Percentiles rank a stretch among this genome's conserved stretches.
phyloP scores from a whole-genome alignment of 1,140 invertebrate genomes.

The Plodia interpunctella region DNA sequence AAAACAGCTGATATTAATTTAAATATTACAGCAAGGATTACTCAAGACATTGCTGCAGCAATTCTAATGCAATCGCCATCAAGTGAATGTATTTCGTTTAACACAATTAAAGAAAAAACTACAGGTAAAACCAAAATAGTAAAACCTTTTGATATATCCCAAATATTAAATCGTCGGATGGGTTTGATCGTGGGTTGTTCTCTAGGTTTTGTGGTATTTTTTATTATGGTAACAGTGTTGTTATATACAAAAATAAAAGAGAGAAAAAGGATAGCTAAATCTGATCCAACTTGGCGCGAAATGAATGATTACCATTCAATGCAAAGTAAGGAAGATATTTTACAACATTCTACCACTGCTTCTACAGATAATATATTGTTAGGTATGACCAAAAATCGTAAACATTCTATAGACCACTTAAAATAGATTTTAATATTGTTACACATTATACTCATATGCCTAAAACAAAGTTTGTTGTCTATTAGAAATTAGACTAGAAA shows the following conservation, averaged over 20 bases:
- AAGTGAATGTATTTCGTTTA: conserved; percentile 63
- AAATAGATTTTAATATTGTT: conserved; percentile 27
- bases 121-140: conserved; percentile 41
- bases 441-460: neutral
- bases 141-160: conserved; percentile 53
- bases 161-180: conserved; percentile 59
- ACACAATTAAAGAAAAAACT: conserved; percentile 48
- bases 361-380: conserved; percentile 71
- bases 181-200: conserved; percentile 67
- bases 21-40: conserved; percentile 46
- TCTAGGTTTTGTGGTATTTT: conserved; percentile 66
- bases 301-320: conserved; percentile 72
- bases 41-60: conserved; percentile 46
- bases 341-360: conserved; percentile 62
- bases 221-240: conserved; percentile 67
- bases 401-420: conserved; percentile 54
- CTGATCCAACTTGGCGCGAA: conserved; percentile 67
- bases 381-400: conserved; percentile 62
- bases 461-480: neutral
- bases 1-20: conserved; percentile 34
- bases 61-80: conserved; percentile 55
- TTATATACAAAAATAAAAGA: conserved; percentile 71
- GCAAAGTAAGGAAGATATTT: conserved; percentile 68
- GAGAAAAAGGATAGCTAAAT: conserved; percentile 67
- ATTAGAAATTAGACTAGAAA: neutral